A percentile compares a stretch with the other conserved stretches of the same genome.
Conservation (phyloP, 2,888 invertebrate genomes). For the Agriopis leucophaearia region DNA sequence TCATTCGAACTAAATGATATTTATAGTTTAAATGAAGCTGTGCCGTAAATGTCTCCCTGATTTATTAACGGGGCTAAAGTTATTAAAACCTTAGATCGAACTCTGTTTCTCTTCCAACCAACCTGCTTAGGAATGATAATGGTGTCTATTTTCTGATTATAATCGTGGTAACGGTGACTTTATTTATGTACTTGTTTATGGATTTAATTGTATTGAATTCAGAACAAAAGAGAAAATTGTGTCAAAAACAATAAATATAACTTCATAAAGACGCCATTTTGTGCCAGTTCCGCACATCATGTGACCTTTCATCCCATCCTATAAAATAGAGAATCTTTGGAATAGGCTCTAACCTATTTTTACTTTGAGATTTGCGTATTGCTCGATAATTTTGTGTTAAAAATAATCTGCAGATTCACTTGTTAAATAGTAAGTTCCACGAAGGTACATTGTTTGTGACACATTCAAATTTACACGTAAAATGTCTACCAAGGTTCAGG, state of each 20-base stretch:
- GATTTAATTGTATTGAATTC: too few species aligned
- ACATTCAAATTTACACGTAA: not conserved
- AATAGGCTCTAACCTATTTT: too few species aligned
- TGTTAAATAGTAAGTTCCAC: slow-evolving; percentile 5
- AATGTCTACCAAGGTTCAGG: slow-evolving; percentile 16
- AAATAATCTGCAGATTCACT: not conserved
- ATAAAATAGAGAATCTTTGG: too few species aligned
- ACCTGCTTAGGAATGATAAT: slow-evolving; percentile 5
- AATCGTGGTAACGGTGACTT: not conserved
- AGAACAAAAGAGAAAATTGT: too few species aligned
- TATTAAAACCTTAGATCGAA: slow-evolving; percentile 52
- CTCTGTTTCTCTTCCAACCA: slow-evolving; percentile 20
- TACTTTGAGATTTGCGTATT: too few species aligned
- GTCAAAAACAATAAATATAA: too few species aligned
- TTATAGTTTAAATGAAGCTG: slow-evolving; percentile 76
- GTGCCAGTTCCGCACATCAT: too few species aligned
- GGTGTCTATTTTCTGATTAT: slow-evolving; percentile 2
- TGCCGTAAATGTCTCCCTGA: slow-evolving; percentile 71
- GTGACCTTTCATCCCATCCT: too few species aligned
- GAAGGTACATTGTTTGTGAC: not conserved
- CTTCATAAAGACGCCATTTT: too few species aligned
- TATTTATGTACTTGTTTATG: not conserved
- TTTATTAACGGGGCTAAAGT: slow-evolving; percentile 66
- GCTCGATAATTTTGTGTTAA: not conserved
- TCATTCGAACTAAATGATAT: slow-evolving; percentile 51